Conservation (phyloP, 2,888 invertebrate genomes). For the Ommatoiulus sabulosus region DNA sequence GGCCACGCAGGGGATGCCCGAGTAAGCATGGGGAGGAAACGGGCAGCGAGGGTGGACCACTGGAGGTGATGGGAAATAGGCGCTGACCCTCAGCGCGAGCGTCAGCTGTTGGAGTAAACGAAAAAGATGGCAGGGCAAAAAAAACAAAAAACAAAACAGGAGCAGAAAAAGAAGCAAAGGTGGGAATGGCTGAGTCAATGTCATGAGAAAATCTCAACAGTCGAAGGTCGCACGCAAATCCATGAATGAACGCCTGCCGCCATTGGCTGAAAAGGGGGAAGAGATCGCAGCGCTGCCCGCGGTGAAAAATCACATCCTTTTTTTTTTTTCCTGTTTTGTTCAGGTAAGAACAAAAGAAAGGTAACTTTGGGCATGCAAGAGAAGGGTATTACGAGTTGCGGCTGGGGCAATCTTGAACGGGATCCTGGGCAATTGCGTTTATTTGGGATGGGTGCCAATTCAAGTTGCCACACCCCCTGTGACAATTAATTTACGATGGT, state of each 20-base stretch:
- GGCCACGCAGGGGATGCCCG: background rate
- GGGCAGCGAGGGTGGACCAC: slow-evolving; percentile 21
- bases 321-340: background rate
- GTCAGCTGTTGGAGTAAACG: slow-evolving; percentile 51
- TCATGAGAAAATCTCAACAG: slow-evolving; percentile 57
- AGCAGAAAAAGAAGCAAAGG: slow-evolving; percentile 18
- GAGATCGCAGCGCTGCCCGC: background rate
- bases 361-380: background rate
- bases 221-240: slow-evolving; percentile 56
- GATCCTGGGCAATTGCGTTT: background rate
- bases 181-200: slow-evolving; percentile 55
- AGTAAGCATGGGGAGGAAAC: slow-evolving; percentile 32
- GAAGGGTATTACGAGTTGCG: background rate
- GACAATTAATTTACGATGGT: background rate
- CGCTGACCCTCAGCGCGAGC: background rate
- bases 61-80: slow-evolving; percentile 24
- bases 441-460: background rate
- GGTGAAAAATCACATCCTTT: background rate
- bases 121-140: background rate
- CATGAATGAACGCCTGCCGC: slow-evolving; percentile 16
- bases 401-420: background rate
- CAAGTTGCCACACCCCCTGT: background rate
- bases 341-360: background rate
- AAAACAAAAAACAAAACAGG: background rate
- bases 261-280: background rate